phyloP scores from a whole-genome alignment of 2,797 vertebrate genomes.

The Sebastes elongatus region DNA sequence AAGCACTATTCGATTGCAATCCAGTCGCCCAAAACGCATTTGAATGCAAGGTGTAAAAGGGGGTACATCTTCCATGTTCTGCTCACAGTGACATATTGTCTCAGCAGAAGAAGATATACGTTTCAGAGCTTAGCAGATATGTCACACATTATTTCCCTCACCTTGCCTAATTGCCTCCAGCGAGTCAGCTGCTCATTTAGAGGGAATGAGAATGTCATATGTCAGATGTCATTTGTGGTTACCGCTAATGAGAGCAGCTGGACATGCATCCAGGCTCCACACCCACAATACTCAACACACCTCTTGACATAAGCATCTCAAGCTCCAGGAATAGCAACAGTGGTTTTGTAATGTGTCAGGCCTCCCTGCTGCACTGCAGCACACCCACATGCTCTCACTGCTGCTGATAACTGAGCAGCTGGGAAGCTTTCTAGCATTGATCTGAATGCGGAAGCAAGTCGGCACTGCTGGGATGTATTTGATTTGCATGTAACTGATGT shows the following conservation, averaged over 20 bases:
- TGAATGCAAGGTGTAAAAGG: not conserved
- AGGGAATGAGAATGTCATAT: not conserved
- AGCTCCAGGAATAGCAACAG: constrained; percentile 62
- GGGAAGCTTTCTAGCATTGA: constrained; percentile 34
- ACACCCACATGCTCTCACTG: constrained; percentile 54
- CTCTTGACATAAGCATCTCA: constrained; percentile 35
- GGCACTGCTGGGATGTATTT: not conserved
- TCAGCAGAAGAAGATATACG: not conserved
- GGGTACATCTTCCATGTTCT: not conserved
- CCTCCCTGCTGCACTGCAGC: constrained; percentile 73
- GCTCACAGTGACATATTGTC: not conserved
- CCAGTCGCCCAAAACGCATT: not conserved
- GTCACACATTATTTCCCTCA: constrained; percentile 1
- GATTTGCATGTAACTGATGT: constrained; percentile 1
- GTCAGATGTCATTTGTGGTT: constrained; percentile 26
- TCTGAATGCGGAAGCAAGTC: constrained; percentile 31
- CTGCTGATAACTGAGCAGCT: constrained; percentile 39
- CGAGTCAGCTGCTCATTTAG: constrained; percentile 12
- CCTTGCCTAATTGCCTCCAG: not conserved
- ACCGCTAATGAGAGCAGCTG: constrained; percentile 32
- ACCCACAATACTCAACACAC: constrained; percentile 34
- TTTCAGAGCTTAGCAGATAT: not conserved
- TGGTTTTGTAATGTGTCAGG: constrained; percentile 60
- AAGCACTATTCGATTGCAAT: not conserved
- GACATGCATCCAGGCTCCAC: constrained; percentile 31